These are phyloP conservation scores for Neosalanx taihuensis DNA, from an alignment of 2,797 vertebrate genomes.

Conservation along the genomic window DNA sequence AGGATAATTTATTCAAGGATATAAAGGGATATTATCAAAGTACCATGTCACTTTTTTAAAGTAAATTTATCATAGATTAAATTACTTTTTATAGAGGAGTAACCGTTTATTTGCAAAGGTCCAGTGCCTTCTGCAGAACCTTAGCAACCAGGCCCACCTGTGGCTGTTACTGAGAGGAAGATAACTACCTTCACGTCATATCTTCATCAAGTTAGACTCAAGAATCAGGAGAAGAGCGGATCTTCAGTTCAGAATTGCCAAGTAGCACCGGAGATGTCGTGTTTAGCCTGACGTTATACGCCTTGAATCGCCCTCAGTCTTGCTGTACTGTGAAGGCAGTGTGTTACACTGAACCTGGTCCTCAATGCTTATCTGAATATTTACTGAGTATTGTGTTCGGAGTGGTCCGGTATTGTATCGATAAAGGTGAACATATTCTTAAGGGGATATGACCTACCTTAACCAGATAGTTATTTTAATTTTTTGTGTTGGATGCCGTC, in stretches of 20 bases:
- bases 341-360: conserved; percentile 30
- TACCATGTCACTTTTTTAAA: conserved; percentile 27
- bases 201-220: neutral
- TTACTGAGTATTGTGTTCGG: conserved; percentile 72
- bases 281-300: conserved; percentile 50
- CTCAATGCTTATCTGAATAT: conserved; percentile 64
- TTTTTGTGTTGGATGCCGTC: conserved; percentile 57
- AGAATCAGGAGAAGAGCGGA: conserved; percentile 48
- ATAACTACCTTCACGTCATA: neutral
- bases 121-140: conserved; percentile 44
- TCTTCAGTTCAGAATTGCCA: conserved; percentile 53
- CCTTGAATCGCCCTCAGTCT: conserved; percentile 42
- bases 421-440: conserved; percentile 49
- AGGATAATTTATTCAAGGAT: conserved; percentile 54
- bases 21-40: conserved; percentile 30
- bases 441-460: conserved; percentile 51
- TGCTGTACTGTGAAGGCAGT: conserved; percentile 40
- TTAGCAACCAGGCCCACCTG: neutral
- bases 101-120: conserved; percentile 38
- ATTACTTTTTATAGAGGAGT: conserved; percentile 23
- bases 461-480: conserved; percentile 45
- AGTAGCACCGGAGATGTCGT: conserved; percentile 56
- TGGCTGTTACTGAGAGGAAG: neutral
- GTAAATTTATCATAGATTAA: neutral
- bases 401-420: conserved; percentile 72